Conservation (phyloP, 92 coral and sea anemone species). For the Epizoanthus scotinus region DNA sequence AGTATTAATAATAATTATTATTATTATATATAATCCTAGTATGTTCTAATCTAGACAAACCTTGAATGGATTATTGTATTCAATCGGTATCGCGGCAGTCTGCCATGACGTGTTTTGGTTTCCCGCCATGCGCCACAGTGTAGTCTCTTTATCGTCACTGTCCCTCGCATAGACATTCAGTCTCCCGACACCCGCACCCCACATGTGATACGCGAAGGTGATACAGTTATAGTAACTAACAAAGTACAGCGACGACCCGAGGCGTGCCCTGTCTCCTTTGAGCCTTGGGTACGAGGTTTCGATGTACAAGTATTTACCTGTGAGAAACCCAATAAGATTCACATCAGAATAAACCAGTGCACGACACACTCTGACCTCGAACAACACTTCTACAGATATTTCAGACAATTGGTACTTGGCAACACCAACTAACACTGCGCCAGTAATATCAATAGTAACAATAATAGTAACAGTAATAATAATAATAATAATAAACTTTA, state of each 20-base stretch:
- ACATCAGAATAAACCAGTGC: too few relatives aligned
- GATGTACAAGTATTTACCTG: neutral
- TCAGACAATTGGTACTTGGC: too few relatives aligned
- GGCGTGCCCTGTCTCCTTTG: slow-evolving; percentile 10
- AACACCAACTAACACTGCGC: too few relatives aligned
- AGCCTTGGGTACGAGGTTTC: slow-evolving; percentile 18
- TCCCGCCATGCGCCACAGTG: slow-evolving; percentile 18
- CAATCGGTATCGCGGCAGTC: neutral
- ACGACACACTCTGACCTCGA: too few relatives aligned
- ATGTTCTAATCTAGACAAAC: neutral
- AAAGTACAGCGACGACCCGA: neutral
- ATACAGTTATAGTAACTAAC: slow-evolving; percentile 15
- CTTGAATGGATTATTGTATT: neutral
- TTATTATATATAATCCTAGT: too few relatives aligned
- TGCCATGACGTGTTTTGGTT: slow-evolving; percentile 16
- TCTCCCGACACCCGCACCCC: neutral
- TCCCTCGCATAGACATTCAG: neutral
- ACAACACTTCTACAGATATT: too few relatives aligned
- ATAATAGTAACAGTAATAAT: too few relatives aligned
- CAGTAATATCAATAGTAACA: too few relatives aligned
- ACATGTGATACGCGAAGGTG: slow-evolving; percentile 21
- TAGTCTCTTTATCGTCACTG: neutral
- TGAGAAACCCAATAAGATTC: too few relatives aligned
- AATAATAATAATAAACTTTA: too few relatives aligned
- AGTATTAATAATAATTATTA: too few relatives aligned